phyloP scores from a whole-genome alignment of 2,113 vertebrate genomes.

The Pseudorhombus dupliciocellatus region DNA sequence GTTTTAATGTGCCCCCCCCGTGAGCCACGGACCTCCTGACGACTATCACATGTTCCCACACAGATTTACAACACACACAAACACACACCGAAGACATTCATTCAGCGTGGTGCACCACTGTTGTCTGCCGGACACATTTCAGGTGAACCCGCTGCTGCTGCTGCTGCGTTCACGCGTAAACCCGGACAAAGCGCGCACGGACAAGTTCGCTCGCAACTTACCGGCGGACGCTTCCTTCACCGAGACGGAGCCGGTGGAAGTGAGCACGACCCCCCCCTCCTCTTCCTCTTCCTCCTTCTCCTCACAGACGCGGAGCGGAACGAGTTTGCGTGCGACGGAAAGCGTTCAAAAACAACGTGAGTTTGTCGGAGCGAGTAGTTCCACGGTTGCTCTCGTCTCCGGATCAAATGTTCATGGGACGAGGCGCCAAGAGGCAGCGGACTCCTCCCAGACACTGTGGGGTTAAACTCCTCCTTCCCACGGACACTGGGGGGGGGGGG shows the following conservation, averaged over 20 bases:
- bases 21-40: too few species aligned
- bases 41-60: too few species aligned
- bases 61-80: too few species aligned
- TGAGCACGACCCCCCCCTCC: neutral
- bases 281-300: too few species aligned
- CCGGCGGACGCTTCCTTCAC: constrained; percentile 44
- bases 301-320: neutral
- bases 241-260: neutral
- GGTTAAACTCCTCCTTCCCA: constrained; percentile 76
- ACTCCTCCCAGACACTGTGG: constrained; percentile 76
- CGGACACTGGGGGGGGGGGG: constrained; percentile 12
- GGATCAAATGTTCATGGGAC: constrained; percentile 50
- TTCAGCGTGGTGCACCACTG: neutral
- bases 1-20: too few species aligned
- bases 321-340: neutral
- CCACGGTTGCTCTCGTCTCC: constrained; percentile 16
- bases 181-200: constrained; percentile 7
- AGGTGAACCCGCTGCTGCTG: neutral
- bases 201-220: constrained; percentile 71
- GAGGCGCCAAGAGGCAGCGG: constrained; percentile 54
- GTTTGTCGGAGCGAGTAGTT: constrained; percentile 8
- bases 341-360: neutral
- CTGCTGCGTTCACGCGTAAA: neutral
- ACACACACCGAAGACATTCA: neutral
- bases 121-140: neutral